Evolutionary conservation across 2,888 invertebrate genomes (phyloP).

Genomic region (Pristionchus arcanus): DNA sequence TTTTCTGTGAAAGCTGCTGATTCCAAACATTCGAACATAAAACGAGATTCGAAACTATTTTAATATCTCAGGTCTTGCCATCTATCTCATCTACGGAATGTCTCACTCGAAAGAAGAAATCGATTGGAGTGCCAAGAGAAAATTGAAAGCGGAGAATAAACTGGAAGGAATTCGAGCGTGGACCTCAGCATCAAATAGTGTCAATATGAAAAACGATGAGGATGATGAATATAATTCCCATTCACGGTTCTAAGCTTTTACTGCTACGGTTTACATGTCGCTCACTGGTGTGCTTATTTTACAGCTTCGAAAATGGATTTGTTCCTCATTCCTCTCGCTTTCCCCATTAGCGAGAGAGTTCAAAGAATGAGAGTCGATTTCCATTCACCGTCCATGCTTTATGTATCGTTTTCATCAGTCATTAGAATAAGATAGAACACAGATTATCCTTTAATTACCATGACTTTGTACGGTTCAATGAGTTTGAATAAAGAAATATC

Average conservation of each 20-base stretch:
- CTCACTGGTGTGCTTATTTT: neutral
- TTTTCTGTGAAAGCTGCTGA: too few relatives aligned
- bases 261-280: neutral
- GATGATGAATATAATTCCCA: neutral
- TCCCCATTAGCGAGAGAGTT: too few relatives aligned
- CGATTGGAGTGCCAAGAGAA: neutral
- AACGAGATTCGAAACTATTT: neutral
- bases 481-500: neutral
- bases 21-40: too few relatives aligned
- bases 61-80: neutral
- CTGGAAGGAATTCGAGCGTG: neutral
- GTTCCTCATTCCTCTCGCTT: too few relatives aligned
- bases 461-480: neutral
- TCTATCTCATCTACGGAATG: constrained; percentile 51
- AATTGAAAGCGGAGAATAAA: neutral
- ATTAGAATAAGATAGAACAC: too few relatives aligned
- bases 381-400: too few relatives aligned
- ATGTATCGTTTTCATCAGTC: too few relatives aligned
- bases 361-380: too few relatives aligned
- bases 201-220: neutral
- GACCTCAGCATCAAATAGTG: neutral
- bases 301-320: neutral
- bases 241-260: neutral
- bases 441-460: neutral
- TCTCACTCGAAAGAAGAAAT: constrained; percentile 40